Evolutionary conservation across 2,888 invertebrate species (phyloP).

Genomic region (Invenusta paracnida): DNA sequence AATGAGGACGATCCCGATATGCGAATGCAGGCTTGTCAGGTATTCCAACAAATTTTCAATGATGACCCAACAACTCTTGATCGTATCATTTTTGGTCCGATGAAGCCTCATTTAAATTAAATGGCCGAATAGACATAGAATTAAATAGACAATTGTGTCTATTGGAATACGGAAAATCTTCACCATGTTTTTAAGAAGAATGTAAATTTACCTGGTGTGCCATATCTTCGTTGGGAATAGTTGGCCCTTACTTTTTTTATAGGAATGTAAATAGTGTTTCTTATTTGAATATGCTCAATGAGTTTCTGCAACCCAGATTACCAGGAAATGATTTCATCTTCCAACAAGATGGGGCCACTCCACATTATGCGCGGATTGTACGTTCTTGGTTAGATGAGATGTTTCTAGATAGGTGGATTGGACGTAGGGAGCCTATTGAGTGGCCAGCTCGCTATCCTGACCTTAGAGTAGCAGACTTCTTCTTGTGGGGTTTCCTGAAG

Average conservation of each 20-base stretch:
- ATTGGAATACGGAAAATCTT: slow-evolving; percentile 27
- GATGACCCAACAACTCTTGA: slow-evolving; percentile 11
- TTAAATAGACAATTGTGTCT: neutral
- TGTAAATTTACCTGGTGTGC: neutral
- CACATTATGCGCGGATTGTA: too few species aligned
- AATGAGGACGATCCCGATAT: slow-evolving; percentile 1
- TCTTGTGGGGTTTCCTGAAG: too few species aligned
- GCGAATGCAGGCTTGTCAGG: slow-evolving; percentile 4
- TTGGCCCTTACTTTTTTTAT: slow-evolving; percentile 8
- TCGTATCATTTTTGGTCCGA: slow-evolving; percentile 27
- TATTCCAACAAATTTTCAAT: slow-evolving; percentile 22
- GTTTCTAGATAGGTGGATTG: too few species aligned
- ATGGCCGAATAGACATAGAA: too few species aligned
- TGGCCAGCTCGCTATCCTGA: too few species aligned
- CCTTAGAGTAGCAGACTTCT: too few species aligned
- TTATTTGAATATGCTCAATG: slow-evolving; percentile 26
- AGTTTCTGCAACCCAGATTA: too few species aligned
- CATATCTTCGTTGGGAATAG: slow-evolving; percentile 17
- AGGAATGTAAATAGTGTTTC: neutral
- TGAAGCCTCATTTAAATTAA: slow-evolving; percentile 21
- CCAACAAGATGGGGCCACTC: too few species aligned
- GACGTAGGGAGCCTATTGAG: too few species aligned
- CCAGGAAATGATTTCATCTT: too few species aligned
- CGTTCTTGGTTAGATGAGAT: too few species aligned
- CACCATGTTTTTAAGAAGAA: slow-evolving; percentile 7